These are phyloP conservation scores for Pelochelys cantorii DNA, from an alignment of 2,797 vertebrate genomes.

Conservation along the genomic window DNA sequence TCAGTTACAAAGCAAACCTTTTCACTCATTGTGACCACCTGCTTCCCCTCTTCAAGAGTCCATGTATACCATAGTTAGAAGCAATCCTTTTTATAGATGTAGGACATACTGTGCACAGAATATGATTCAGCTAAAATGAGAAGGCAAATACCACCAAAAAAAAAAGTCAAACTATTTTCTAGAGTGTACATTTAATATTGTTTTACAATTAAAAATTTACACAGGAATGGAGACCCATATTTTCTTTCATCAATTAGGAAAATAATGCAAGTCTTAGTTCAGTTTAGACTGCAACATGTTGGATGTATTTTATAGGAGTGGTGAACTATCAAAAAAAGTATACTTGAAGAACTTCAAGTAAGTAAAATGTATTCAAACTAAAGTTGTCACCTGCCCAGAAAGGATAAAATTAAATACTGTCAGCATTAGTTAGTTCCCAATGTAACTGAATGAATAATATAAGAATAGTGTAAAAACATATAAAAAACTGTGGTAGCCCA, in stretches of 20 bases:
- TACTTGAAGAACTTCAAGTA: slow-evolving; percentile 32
- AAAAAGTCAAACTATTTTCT: slow-evolving; percentile 80
- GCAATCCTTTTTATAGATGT: slow-evolving; percentile 80
- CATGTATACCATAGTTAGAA: slow-evolving; percentile 80
- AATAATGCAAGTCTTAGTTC: slow-evolving; percentile 68
- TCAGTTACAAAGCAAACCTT: slow-evolving; percentile 78
- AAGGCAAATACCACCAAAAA: slow-evolving; percentile 80
- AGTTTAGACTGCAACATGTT: slow-evolving; percentile 53
- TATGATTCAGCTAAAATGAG: slow-evolving; percentile 80
- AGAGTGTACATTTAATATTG: slow-evolving; percentile 74
- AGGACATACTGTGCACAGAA: slow-evolving; percentile 79
- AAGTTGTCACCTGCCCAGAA: slow-evolving; percentile 19
- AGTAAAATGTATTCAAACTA: slow-evolving; percentile 7
- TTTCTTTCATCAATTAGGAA: slow-evolving; percentile 76
- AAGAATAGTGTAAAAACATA: background rate
- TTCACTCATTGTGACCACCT: slow-evolving; percentile 79
- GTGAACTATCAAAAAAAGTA: slow-evolving; percentile 36
- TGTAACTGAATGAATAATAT: slow-evolving; percentile 10
- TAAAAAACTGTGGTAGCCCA: background rate
- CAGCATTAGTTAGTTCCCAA: slow-evolving; percentile 38
- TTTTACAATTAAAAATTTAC: slow-evolving; percentile 74
- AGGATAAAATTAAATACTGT: background rate
- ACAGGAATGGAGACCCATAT: slow-evolving; percentile 72
- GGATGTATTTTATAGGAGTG: slow-evolving; percentile 41
- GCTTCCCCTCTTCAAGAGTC: slow-evolving; percentile 76